These are phyloP conservation scores for Rhinolophus sinicus DNA, from an alignment of 2,113 vertebrate genomes.

Conservation along the genomic window DNA sequence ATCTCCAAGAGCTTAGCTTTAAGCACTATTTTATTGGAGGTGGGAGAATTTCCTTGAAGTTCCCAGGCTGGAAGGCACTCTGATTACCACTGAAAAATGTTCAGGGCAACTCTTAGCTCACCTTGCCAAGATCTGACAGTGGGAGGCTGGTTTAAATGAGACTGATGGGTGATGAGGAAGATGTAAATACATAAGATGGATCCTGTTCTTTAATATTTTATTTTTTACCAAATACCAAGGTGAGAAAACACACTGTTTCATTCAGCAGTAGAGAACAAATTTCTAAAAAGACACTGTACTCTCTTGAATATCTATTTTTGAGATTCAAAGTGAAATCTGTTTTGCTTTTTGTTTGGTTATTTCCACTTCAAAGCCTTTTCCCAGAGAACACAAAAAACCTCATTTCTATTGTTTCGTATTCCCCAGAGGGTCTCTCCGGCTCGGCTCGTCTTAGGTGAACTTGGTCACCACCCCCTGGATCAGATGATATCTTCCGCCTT, in stretches of 20 bases:
- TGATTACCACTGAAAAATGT: not conserved
- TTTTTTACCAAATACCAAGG: not conserved
- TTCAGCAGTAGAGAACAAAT: not conserved
- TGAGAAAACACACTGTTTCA: not conserved
- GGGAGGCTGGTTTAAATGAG: not conserved
- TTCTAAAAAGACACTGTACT: not conserved
- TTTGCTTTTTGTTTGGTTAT: constrained; percentile 42
- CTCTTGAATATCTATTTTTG: not conserved
- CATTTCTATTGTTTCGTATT: constrained; percentile 29
- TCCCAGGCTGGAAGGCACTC: not conserved
- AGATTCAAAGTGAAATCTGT: constrained; percentile 44
- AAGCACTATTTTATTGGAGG: constrained; percentile 18
- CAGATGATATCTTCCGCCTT: not conserved
- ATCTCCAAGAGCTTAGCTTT: constrained; percentile 13
- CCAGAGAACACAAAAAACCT: not conserved
- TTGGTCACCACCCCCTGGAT: not conserved
- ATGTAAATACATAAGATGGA: not conserved
- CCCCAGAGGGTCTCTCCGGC: constrained; percentile 23
- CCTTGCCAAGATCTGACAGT: not conserved
- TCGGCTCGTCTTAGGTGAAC: not conserved
- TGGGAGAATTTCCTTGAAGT: constrained; percentile 58
- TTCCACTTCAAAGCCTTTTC: constrained; percentile 61
- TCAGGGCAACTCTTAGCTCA: not conserved
- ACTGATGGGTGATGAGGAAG: not conserved
- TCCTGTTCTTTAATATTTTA: not conserved